Percentiles rank a stretch among this genome's conserved stretches.
phyloP scores from a whole-genome alignment of 2,888 invertebrate genomes.

The Salpingus planirostris region DNA sequence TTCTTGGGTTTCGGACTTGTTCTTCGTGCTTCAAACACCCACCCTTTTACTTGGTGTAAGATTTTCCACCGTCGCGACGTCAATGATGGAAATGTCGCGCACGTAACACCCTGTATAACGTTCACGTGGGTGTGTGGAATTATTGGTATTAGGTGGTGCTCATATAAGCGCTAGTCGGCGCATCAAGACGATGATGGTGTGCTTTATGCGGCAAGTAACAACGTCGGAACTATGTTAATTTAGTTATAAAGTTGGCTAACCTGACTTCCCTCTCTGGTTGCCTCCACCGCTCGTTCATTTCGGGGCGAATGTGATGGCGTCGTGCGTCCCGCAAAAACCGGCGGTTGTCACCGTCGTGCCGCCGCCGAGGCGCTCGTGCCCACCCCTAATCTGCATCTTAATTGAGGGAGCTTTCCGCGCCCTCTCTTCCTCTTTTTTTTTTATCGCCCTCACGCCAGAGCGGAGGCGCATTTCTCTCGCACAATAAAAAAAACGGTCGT shows the following conservation, averaged over 20 bases:
- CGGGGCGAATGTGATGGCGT: slow-evolving; percentile 1
- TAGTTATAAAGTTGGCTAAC: slow-evolving; percentile 34
- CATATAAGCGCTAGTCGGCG: too few species aligned
- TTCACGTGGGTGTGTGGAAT: too few species aligned
- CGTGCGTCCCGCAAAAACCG: background rate
- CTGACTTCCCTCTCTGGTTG: slow-evolving; percentile 21
- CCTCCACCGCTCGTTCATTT: slow-evolving; percentile 10
- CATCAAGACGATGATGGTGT: slow-evolving; percentile 21
- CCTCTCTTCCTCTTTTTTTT: background rate
- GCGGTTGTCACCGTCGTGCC: too few species aligned
- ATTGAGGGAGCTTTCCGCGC: background rate
- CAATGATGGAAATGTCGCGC: too few species aligned
- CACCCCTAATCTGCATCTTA: background rate
- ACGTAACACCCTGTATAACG: too few species aligned
- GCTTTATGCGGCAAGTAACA: slow-evolving; percentile 20
- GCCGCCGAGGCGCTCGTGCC: background rate
- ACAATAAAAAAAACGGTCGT: background rate
- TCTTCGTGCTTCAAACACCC: too few species aligned
- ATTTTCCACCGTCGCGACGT: too few species aligned
- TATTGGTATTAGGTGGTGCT: too few species aligned
- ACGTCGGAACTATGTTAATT: slow-evolving; percentile 38
- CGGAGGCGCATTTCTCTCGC: background rate
- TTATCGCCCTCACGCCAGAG: background rate
- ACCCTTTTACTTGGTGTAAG: too few species aligned
- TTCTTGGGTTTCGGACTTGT: too few species aligned